phyloP scores from a whole-genome alignment of 2,888 invertebrate species.

The Tuberolachnus salignus region DNA sequence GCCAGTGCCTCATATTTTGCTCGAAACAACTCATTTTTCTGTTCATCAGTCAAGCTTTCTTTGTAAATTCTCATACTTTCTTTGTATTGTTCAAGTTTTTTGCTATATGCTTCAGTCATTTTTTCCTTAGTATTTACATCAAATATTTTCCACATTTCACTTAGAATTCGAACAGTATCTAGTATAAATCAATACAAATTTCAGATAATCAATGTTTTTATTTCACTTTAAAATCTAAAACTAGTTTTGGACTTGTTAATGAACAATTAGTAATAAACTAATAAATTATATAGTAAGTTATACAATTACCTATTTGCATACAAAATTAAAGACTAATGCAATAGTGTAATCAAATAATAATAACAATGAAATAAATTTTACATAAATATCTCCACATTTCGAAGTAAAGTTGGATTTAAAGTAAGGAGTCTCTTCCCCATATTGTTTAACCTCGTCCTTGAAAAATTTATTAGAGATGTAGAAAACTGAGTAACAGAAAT shows the following conservation, averaged over 20 bases:
- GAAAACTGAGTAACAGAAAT: no score
- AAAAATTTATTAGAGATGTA: no score
- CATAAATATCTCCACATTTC: no score
- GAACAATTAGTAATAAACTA: not conserved
- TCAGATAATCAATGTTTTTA: not conserved
- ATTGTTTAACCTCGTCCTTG: no score
- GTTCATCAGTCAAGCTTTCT: constrained; percentile 29
- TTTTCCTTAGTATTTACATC: constrained; percentile 22
- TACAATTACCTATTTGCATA: no score
- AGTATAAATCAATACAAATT: not conserved
- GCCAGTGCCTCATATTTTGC: constrained; percentile 18
- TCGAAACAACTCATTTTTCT: constrained; percentile 38
- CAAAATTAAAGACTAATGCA: no score
- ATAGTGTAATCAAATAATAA: no score
- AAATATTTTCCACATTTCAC: constrained; percentile 45
- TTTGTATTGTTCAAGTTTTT: constrained; percentile 44
- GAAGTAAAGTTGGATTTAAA: no score
- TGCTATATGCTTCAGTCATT: constrained; percentile 18
- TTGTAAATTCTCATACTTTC: constrained; percentile 9
- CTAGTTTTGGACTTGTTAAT: not conserved
- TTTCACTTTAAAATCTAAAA: not conserved
- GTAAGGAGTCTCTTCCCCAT: no score
- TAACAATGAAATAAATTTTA: no score
- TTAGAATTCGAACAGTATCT: constrained; percentile 32
- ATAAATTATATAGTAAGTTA: no score